A percentile compares a stretch with the other conserved stretches of the same genome.
Conservation (phyloP, 2,888 invertebrate species). For the Aphrophora alni region DNA sequence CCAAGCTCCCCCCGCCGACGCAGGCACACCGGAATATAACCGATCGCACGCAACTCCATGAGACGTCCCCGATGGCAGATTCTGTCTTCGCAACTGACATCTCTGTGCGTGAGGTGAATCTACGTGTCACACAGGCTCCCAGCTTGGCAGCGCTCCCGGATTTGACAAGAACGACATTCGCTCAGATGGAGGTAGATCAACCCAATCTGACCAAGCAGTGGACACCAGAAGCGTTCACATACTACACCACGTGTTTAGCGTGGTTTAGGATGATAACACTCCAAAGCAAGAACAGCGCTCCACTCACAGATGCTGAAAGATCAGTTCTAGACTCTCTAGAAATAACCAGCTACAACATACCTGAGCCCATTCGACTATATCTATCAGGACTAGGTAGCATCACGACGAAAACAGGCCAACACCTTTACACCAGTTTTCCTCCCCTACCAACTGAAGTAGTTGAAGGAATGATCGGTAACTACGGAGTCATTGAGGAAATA, state of each 20-base stretch:
- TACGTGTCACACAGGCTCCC: neutral
- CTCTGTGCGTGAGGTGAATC: neutral
- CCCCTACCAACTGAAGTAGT: too few species aligned
- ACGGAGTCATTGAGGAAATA: slow-evolving; percentile 13
- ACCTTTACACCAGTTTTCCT: neutral
- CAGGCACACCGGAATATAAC: too few species aligned
- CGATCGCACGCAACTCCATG: too few species aligned
- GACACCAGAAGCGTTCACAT: neutral
- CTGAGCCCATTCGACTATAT: neutral
- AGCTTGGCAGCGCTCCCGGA: neutral
- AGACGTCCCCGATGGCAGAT: too few species aligned
- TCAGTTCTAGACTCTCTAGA: neutral
- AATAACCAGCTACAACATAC: neutral
- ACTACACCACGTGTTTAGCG: neutral
- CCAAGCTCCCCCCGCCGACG: too few species aligned
- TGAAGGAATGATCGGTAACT: neutral
- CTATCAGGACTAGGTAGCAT: neutral
- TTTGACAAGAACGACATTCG: neutral
- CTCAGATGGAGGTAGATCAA: neutral
- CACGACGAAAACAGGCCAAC: neutral
- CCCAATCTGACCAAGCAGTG: neutral
- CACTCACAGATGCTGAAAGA: neutral
- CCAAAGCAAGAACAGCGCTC: neutral
- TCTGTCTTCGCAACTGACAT: too few species aligned
- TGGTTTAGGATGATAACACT: neutral